Conservation (phyloP, 1,140 invertebrate species). For the Brachionus asplanchnoidis region DNA sequence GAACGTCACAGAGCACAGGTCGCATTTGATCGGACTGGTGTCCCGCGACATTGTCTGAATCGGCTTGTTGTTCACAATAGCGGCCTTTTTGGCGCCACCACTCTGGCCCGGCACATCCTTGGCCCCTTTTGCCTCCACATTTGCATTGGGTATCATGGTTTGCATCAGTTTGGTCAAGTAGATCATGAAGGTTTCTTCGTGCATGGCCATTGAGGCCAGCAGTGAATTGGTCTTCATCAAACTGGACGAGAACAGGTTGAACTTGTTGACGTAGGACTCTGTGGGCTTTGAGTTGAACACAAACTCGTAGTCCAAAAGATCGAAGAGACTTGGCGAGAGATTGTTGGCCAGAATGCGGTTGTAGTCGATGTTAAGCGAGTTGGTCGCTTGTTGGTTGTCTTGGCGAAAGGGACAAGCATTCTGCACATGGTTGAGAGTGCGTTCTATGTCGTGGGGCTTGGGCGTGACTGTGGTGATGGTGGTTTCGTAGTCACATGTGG, state of each 20-base stretch:
- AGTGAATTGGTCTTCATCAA: background rate
- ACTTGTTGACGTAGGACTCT: background rate
- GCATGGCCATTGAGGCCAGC: background rate
- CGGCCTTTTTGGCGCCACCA: background rate
- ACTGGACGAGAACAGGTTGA: background rate
- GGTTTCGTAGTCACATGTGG: constrained; percentile 13
- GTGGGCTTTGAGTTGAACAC: background rate
- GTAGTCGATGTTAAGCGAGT: background rate
- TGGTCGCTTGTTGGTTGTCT: background rate
- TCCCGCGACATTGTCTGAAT: background rate
- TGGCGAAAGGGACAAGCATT: background rate
- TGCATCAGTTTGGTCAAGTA: background rate
- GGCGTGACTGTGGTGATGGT: background rate
- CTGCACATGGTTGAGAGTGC: background rate
- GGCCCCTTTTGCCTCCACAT: no score
- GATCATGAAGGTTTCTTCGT: background rate
- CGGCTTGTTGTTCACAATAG: background rate
- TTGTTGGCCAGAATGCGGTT: background rate
- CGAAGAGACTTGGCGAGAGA: background rate
- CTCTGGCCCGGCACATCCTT: background rate
- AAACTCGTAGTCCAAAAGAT: constrained; percentile 15
- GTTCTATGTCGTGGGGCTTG: background rate
- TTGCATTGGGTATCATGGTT: background rate
- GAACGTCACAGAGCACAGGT: background rate
- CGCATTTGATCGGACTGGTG: background rate